Evolutionary conservation across 1,140 invertebrate species (phyloP), one percentile per base, ranked within the genome.

Genomic region (Drosophila nigromelanica): DNA sequence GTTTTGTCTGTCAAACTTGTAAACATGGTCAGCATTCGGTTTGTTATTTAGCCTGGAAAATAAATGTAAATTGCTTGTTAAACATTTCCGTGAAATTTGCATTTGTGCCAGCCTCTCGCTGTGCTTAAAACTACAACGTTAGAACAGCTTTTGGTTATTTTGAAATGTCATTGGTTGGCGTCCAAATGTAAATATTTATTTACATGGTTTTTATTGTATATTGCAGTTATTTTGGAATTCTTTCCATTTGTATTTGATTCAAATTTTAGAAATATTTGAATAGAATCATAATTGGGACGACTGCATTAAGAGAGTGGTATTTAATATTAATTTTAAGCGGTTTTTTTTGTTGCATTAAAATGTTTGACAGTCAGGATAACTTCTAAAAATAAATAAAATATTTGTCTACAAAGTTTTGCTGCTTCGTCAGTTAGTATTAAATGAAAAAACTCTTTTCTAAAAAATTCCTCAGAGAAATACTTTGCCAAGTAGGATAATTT

Each of bases 41-140:
- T 59, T 45, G 56, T 45, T 47, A 15, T 47, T 47, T 45, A 18
- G 42, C 42, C 56, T 71, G 68, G 7, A 59, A 72, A 72, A 72
- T 51, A 66, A 50, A 40, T 51, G 43, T 39, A 55, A 63, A 63
- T 70, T 48, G 11, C 10, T 7, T 24, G 52, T 54, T 69, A 47
- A 61, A 40, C 14, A 69, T 48, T 54, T 63, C 21, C 10, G 37
- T 51, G 0, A 27, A 43, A 39, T 58, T n/a, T 6, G 35, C 14
- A 39, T 27, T 42, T 51, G 24, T 51, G 33, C 12, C 5, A 24
- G 18, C 37, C n/a, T 40, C 37, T 12, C 37, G 12, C n/a, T 14
- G 14, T 40, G 12, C n/a, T 40, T 12, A 40, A 40, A 10, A 35
- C 33, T 35, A 35, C 7, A 35, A 35, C 10, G 33, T 12, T 2